Evolutionary conservation across 64 coral and sea anemone genomes (phyloP).

Genomic region (Porites lutea): DNA sequence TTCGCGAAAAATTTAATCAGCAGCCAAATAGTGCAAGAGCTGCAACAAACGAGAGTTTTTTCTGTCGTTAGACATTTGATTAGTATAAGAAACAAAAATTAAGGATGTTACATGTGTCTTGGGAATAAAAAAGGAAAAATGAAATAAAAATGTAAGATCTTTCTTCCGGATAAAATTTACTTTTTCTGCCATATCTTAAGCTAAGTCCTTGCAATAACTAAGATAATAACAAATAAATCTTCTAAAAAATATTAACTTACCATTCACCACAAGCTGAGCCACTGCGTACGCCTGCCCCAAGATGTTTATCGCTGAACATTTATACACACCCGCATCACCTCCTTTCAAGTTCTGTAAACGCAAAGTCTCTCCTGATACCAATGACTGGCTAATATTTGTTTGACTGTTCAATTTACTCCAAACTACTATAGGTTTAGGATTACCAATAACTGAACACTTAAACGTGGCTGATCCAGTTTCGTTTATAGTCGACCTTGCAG

Average conservation of each 20-base stretch:
- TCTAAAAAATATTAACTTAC: not conserved
- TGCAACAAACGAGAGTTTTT: too few species aligned
- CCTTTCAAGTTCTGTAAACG: conserved; percentile 25
- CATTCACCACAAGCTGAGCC: conserved; percentile 3
- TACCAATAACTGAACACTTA: conserved; percentile 47
- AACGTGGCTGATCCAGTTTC: conserved; percentile 10
- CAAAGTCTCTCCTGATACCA: not conserved
- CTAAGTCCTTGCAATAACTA: too few species aligned
- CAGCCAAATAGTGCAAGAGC: too few species aligned
- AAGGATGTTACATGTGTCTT: too few species aligned
- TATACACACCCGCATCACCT: conserved; percentile 42
- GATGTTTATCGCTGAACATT: conserved; percentile 48
- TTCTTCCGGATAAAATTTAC: too few species aligned
- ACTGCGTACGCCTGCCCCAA: not conserved
- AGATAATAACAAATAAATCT: too few species aligned
- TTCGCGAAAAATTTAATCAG: too few species aligned
- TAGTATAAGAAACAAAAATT: too few species aligned
- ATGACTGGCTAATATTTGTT: not conserved
- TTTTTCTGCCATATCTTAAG: too few species aligned
- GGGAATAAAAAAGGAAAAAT: too few species aligned
- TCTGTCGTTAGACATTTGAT: too few species aligned
- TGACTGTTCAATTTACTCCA: conserved; percentile 68
- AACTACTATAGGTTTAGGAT: conserved; percentile 50
- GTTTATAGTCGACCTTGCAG: conserved; percentile 10
- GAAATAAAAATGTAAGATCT: too few species aligned